phyloP scores from a whole-genome alignment of 1,140 invertebrate species.

The Atopsyche davidsoni region DNA sequence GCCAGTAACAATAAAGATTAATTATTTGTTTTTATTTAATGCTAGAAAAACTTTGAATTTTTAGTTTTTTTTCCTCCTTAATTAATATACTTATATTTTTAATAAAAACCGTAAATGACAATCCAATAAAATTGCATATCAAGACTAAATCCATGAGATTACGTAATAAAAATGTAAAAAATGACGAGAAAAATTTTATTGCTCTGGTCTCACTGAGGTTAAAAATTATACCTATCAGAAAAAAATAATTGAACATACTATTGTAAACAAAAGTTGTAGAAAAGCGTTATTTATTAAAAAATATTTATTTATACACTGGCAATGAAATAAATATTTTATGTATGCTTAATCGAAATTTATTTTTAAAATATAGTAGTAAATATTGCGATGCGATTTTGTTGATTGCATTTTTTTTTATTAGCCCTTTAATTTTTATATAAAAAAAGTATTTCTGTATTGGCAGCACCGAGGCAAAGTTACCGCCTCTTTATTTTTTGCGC shows the following conservation, averaged over 20 bases:
- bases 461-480: too few relatives aligned
- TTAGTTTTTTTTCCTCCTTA: too few relatives aligned
- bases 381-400: not conserved
- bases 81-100: too few relatives aligned
- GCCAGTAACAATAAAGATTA: too few relatives aligned
- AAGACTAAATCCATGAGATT: too few relatives aligned
- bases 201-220: not conserved
- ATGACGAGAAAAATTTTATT: not conserved
- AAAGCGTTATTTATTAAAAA: not conserved
- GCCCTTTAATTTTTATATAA: not conserved
- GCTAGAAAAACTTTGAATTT: too few relatives aligned
- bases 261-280: not conserved
- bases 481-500: too few relatives aligned
- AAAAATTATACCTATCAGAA: not conserved
- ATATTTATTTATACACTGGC: not conserved
- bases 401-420: not conserved
- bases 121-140: too few relatives aligned
- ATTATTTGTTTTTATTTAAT: too few relatives aligned
- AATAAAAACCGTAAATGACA: too few relatives aligned
- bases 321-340: not conserved
- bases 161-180: conserved; percentile 1
- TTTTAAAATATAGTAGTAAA: not conserved
- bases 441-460: too few relatives aligned
- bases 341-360: not conserved
- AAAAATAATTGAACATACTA: conserved; percentile 1